phyloP scores from a whole-genome alignment of 2,888 invertebrate species.

The Folsomia manolachei region DNA sequence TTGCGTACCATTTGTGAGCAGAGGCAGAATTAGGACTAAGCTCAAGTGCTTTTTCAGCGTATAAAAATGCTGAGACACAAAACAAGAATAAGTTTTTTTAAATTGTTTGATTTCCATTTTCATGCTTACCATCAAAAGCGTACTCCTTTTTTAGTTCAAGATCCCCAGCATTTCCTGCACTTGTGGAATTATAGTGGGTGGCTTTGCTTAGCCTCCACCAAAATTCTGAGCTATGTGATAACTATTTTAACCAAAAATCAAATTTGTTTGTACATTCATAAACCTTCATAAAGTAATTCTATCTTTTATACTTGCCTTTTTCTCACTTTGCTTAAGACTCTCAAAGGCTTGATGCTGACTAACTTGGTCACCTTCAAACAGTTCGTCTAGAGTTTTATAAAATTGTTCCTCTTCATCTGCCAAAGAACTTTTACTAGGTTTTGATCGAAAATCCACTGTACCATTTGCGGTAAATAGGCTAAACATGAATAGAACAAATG shows the following conservation, averaged over 20 bases:
- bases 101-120: background rate
- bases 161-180: conserved; percentile 51
- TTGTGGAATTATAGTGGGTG: conserved; percentile 53
- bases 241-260: conserved; percentile 33
- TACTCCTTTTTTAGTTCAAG: conserved; percentile 54
- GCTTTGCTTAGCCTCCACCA: conserved; percentile 57
- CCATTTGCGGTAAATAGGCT: background rate
- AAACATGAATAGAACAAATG: background rate
- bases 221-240: conserved; percentile 53
- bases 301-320: conserved; percentile 50
- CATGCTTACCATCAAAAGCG: conserved; percentile 51
- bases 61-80: conserved; percentile 58
- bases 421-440: background rate
- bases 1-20: conserved; percentile 71
- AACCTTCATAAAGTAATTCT: background rate
- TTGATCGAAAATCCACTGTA: background rate
- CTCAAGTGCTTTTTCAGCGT: conserved; percentile 60
- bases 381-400: conserved; percentile 52
- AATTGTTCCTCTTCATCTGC: conserved; percentile 11
- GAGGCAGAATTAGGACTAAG: conserved; percentile 59
- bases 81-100: background rate
- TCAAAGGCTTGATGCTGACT: conserved; percentile 53
- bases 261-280: background rate
- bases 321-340: conserved; percentile 52
- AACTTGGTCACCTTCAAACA: conserved; percentile 53